These are phyloP conservation scores for Orthosia cruda DNA, from an alignment of 2,888 invertebrate species.

Conservation along the genomic window DNA sequence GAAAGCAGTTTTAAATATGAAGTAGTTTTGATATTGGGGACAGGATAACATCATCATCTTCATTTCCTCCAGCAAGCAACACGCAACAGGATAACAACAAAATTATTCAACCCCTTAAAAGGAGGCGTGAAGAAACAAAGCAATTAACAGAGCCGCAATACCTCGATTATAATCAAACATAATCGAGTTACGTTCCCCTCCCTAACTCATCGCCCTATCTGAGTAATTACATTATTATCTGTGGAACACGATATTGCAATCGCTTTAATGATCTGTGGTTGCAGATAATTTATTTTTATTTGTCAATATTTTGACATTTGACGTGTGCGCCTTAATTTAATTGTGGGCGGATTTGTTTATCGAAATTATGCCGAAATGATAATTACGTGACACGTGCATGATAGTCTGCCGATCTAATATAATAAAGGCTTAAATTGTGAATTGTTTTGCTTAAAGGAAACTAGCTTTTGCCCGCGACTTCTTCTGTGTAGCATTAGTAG, in stretches of 20 bases:
- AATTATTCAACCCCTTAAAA: neutral
- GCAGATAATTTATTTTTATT: conserved; percentile 48
- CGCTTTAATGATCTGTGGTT: conserved; percentile 53
- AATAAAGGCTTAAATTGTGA: too few relatives aligned
- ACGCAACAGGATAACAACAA: too few relatives aligned
- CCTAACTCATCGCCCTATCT: conserved; percentile 50
- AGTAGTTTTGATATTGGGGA: too few relatives aligned
- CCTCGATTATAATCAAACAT: conserved; percentile 34
- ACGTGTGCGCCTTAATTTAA: conserved; percentile 49
- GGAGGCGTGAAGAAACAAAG: conserved; percentile 34
- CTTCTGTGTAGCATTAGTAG: too few relatives aligned
- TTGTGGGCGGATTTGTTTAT: conserved; percentile 23
- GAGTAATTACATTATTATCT: conserved; percentile 65
- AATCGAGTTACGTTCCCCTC: conserved; percentile 57
- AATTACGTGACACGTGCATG: conserved; percentile 1
- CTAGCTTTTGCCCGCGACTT: too few relatives aligned
- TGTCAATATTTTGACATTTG: conserved; percentile 65
- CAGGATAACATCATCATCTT: too few relatives aligned
- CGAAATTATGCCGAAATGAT: neutral
- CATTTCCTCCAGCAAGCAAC: too few relatives aligned
- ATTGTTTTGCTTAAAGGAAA: too few relatives aligned
- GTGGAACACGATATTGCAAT: conserved; percentile 60
- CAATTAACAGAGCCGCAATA: conserved; percentile 35
- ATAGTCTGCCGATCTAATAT: neutral
- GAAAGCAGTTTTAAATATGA: too few relatives aligned